Percentiles rank a stretch among this genome's conserved stretches.
phyloP scores from a whole-genome alignment of 2,113 vertebrate genomes.

The Indri indri region DNA sequence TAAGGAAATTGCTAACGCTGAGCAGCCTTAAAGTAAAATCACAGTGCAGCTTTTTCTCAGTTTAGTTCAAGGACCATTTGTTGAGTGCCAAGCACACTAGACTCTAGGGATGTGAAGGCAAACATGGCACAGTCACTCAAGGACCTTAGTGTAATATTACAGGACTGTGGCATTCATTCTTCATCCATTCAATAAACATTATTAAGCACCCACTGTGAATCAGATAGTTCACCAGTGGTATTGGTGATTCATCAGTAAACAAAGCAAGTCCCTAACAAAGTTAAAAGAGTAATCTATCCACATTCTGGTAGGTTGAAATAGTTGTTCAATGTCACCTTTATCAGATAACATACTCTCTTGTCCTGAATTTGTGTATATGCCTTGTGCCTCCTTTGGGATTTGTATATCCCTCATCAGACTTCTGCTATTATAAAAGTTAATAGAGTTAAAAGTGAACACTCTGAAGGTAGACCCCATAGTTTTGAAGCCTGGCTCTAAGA shows the following conservation, averaged over 20 bases:
- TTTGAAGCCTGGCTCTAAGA: background rate
- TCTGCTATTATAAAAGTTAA: background rate
- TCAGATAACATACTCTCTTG: background rate
- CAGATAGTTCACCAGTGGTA: background rate
- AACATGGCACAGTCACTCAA: conserved; percentile 18
- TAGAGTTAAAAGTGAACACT: background rate
- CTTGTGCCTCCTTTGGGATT: background rate
- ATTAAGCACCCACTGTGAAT: conserved; percentile 41
- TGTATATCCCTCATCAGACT: background rate
- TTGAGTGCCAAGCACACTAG: background rate
- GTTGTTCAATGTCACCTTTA: background rate
- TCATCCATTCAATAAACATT: conserved; percentile 41
- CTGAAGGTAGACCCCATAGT: background rate
- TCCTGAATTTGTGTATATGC: background rate
- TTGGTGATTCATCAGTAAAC: conserved; percentile 42
- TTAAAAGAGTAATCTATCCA: conserved; percentile 32
- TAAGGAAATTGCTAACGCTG: conserved; percentile 25
- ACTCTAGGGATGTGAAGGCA: background rate
- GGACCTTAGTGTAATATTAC: background rate
- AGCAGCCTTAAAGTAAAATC: background rate
- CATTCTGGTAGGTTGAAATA: conserved; percentile 12
- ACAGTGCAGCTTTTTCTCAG: background rate
- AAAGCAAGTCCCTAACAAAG: conserved; percentile 45
- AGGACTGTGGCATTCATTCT: conserved; percentile 24
- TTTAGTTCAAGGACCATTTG: conserved; percentile 45